phyloP scores from a whole-genome alignment of 2,113 vertebrate species.

The Rallus limicola region DNA sequence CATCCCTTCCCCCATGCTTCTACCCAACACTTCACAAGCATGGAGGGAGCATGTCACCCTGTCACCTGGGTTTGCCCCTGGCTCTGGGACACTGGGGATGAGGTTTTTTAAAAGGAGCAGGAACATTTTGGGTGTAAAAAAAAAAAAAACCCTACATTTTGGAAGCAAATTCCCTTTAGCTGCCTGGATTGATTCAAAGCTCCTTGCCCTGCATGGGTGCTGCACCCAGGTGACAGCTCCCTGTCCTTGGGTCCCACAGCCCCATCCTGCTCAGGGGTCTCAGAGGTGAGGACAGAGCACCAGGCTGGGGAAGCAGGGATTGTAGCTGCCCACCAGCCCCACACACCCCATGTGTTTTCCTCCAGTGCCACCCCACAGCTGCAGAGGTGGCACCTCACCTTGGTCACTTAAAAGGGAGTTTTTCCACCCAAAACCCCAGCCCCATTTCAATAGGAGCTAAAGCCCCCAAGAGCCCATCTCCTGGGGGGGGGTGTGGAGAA shows the following conservation, averaged over 20 bases:
- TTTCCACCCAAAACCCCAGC: background rate
- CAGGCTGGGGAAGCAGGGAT: accelerated
- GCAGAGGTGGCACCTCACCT: background rate
- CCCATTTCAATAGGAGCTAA: background rate
- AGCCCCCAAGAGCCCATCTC: background rate
- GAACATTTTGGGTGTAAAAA: background rate
- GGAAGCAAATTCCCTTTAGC: background rate
- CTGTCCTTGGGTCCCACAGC: background rate
- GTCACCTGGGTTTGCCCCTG: accelerated
- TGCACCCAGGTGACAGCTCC: background rate
- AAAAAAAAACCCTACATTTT: background rate
- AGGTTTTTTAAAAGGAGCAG: background rate
- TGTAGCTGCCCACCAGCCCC: background rate
- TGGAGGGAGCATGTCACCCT: accelerated
- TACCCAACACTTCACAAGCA: background rate
- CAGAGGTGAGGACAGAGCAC: background rate
- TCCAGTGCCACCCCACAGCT: background rate
- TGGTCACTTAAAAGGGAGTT: accelerated
- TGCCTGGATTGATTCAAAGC: background rate
- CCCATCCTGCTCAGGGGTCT: background rate
- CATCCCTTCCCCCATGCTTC: background rate
- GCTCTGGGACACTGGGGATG: background rate
- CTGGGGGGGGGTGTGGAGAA: too few species aligned
- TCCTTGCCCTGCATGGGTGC: background rate
- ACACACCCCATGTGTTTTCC: background rate